These are phyloP conservation scores for Montipora capricornis DNA, from an alignment of 64 coral and sea anemone genomes.

Conservation along the genomic window DNA sequence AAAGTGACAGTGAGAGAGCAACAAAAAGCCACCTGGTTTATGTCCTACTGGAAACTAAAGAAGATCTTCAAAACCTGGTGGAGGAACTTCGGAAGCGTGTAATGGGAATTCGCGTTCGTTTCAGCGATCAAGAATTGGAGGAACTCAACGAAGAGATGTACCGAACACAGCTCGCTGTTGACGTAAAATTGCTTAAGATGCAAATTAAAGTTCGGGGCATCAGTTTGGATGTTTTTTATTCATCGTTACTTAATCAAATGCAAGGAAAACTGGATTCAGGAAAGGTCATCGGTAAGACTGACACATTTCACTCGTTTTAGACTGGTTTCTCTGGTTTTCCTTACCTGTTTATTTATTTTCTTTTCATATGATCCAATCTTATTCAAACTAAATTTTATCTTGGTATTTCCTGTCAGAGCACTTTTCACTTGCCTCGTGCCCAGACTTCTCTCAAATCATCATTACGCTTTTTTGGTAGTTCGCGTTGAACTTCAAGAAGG, in stretches of 20 bases:
- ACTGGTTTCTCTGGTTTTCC: no score
- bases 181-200: conserved; percentile 10
- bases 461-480: no score
- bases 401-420: no score
- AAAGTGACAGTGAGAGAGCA: not conserved
- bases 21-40: not conserved
- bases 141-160: conserved; percentile 77
- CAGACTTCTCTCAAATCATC: no score
- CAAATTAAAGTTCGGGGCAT: not conserved
- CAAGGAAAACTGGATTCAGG: not conserved
- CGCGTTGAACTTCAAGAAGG: no score
- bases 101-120: conserved; percentile 29
- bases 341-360: no score
- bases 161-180: conserved; percentile 19
- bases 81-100: conserved; percentile 20
- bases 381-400: no score
- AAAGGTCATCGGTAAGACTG: not conserved
- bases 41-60: not conserved
- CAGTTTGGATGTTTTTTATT: not conserved
- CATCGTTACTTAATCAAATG: not conserved
- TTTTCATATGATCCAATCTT: no score
- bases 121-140: conserved; percentile 79
- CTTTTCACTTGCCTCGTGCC: no score
- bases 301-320: no score
- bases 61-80: not conserved